Conservation (phyloP, 2,113 vertebrate genomes). For the Eptatretus burgeri region DNA sequence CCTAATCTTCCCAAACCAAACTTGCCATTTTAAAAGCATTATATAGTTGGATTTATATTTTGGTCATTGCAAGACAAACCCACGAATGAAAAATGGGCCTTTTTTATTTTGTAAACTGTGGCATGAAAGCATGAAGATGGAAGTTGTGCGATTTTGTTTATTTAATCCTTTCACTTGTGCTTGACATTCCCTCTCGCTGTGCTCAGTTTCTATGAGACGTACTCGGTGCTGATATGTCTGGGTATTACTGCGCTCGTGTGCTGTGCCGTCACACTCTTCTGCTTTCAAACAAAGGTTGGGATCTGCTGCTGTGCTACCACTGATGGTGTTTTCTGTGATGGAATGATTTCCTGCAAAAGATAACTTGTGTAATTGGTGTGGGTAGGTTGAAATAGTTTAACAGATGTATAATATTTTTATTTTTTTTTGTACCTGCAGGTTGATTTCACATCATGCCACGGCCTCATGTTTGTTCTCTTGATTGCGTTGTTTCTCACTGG, state of each 20-base stretch:
- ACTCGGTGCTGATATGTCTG: conserved; percentile 54
- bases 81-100: neutral
- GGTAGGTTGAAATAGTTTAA: neutral
- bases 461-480: conserved; percentile 35
- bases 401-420: neutral
- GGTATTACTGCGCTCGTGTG: conserved; percentile 58
- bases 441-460: conserved; percentile 55
- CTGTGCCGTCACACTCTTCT: conserved; percentile 45
- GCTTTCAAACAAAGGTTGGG: conserved; percentile 66
- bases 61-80: too few species aligned
- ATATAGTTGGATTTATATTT: too few species aligned
- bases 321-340: neutral
- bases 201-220: conserved; percentile 56
- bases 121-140: neutral
- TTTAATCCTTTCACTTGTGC: neutral
- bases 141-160: neutral
- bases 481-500: conserved; percentile 47
- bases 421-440: conserved; percentile 18
- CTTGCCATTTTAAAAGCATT: too few species aligned
- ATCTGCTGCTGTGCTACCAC: neutral
- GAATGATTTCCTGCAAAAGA: fast-evolving
- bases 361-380: neutral
- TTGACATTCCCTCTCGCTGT: neutral
- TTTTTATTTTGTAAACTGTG: neutral
- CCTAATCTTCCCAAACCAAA: neutral